Conservation (phyloP, 1,140 invertebrate genomes). For the Drosophila murphyi region DNA sequence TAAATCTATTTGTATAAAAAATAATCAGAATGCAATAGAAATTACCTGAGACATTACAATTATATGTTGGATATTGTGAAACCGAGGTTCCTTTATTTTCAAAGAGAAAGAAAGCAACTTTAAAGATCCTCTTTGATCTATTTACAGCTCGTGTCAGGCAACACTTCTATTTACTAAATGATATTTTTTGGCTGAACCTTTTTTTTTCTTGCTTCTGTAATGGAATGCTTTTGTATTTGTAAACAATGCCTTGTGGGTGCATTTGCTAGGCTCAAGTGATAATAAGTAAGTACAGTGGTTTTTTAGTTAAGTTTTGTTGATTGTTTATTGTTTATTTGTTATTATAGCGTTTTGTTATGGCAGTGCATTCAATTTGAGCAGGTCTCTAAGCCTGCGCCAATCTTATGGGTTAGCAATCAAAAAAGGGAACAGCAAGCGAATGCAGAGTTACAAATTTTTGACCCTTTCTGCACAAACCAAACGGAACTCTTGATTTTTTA, state of each 20-base stretch:
- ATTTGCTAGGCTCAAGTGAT: constrained; percentile 16
- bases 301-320: constrained; percentile 12
- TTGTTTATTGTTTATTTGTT: constrained; percentile 32
- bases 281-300: background rate
- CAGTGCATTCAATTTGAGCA: constrained; percentile 24
- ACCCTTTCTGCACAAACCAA: constrained; percentile 42
- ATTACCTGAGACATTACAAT: too few relatives aligned
- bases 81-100: background rate
- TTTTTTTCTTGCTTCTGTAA: constrained; percentile 26
- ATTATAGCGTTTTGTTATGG: constrained; percentile 32
- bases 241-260: constrained; percentile 29
- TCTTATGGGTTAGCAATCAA: constrained; percentile 6
- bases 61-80: too few relatives aligned
- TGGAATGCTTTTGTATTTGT: constrained; percentile 4
- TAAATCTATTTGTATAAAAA: too few relatives aligned
- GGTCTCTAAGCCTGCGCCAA: too few relatives aligned
- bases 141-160: constrained; percentile 18
- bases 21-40: too few relatives aligned
- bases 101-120: background rate
- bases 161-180: constrained; percentile 54
- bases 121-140: background rate
- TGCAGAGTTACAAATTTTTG: constrained; percentile 38
- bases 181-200: constrained; percentile 84
- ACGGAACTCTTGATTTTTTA: constrained; percentile 6
- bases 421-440: constrained; percentile 44